These are phyloP conservation scores for Drosophila tripunctata DNA, from an alignment of 2,888 invertebrate genomes.

Conservation along the genomic window DNA sequence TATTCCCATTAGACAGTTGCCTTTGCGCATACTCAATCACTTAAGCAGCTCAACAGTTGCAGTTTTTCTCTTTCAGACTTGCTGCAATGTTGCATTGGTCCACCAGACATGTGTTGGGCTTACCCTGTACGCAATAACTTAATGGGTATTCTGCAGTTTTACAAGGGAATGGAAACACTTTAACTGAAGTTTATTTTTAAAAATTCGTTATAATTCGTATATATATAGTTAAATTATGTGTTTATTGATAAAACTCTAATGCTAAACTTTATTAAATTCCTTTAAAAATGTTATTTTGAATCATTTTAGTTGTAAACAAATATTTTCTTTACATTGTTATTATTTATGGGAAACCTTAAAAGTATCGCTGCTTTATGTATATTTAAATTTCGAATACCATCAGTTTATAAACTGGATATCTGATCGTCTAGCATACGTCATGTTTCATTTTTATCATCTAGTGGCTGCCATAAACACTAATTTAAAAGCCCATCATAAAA, in stretches of 20 bases:
- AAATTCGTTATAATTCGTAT: no score
- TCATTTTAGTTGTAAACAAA: no score
- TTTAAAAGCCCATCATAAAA: constrained; percentile 56
- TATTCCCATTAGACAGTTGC: constrained; percentile 25
- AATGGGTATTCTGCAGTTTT: background rate
- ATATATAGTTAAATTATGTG: no score
- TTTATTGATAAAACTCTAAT: no score
- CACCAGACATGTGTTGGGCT: constrained; percentile 8
- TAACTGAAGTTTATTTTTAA: no score
- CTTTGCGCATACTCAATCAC: constrained; percentile 48
- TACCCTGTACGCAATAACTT: background rate
- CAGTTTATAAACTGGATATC: background rate
- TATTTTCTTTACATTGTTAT: no score
- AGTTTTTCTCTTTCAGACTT: constrained; percentile 5
- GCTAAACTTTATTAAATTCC: no score
- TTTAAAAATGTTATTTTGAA: no score
- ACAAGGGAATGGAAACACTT: no score
- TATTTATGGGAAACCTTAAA: no score
- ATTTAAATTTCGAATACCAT: background rate
- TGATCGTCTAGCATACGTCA: background rate
- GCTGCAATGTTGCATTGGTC: constrained; percentile 20
- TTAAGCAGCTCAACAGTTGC: constrained; percentile 27
- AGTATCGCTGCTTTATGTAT: no score
- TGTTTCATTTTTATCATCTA: background rate
- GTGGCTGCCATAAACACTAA: constrained; percentile 51